A percentile compares a stretch with the other conserved stretches of the same genome.
Conservation (phyloP, 1,140 invertebrate genomes). For the Lepidurus packardi region DNA sequence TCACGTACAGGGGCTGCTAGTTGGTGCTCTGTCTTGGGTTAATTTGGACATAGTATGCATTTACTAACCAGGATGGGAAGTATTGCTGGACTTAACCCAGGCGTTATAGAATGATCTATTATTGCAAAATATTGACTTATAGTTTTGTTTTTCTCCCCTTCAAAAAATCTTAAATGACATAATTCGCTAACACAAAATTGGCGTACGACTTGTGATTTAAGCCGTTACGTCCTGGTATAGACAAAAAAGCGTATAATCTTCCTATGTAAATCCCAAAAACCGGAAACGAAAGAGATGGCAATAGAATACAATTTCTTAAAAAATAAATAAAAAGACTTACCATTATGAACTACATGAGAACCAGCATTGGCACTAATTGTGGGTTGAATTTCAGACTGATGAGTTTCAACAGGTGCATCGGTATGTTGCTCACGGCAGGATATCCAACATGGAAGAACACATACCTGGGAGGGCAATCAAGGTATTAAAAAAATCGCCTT, state of each 20-base stretch:
- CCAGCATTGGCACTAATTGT: background rate
- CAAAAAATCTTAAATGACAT: no score
- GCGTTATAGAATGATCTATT: no score
- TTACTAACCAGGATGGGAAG: no score
- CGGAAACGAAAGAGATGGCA: background rate
- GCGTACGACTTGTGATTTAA: no score
- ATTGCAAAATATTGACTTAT: no score
- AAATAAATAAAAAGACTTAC: background rate
- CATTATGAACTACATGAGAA: background rate
- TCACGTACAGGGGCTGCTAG: background rate
- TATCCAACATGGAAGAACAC: background rate
- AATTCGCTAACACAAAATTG: no score
- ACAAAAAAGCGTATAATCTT: no score
- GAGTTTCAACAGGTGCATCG: slow-evolving; percentile 9
- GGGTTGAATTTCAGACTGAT: background rate
- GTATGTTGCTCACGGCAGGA: slow-evolving; percentile 9
- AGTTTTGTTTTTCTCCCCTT: no score
- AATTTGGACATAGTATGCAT: no score
- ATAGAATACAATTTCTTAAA: background rate
- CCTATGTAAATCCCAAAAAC: background rate
- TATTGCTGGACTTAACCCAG: no score
- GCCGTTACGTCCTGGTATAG: no score
- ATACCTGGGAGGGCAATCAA: background rate
- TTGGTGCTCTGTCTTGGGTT: background rate
- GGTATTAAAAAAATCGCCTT: background rate